These are phyloP conservation scores for Apodemus sylvaticus DNA, from an alignment of 2,113 vertebrate genomes.

Conservation along the genomic window DNA sequence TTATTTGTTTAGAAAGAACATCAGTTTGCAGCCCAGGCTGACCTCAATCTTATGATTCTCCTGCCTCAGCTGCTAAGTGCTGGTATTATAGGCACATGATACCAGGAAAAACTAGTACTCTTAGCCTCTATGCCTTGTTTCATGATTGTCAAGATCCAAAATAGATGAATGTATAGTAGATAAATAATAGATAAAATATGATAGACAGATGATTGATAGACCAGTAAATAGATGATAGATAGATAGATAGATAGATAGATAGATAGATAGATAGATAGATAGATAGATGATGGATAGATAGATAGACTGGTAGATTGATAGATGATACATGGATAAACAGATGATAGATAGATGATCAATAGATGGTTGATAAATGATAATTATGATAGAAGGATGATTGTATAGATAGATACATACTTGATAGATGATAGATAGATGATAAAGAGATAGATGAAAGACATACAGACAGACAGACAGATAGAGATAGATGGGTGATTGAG, in stretches of 20 bases:
- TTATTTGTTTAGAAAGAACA: neutral
- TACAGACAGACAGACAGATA: neutral
- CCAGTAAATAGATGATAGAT: neutral
- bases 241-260: neutral
- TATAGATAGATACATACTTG: too few relatives aligned
- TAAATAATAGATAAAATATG: neutral
- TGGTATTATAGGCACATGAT: neutral
- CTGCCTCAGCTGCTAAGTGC: neutral
- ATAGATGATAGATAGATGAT: neutral
- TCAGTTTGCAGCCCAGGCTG: neutral
- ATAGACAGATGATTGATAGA: neutral
- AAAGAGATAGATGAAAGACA: too few relatives aligned
- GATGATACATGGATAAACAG: neutral
- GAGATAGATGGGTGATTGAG: neutral
- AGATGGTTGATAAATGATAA: neutral
- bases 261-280: neutral
- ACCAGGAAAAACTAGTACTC: neutral
- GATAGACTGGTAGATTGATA: neutral
- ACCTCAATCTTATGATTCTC: neutral
- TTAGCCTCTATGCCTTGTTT: neutral
- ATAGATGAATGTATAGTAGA: neutral
- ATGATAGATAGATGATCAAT: neutral
- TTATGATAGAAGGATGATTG: neutral
- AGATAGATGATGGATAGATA: neutral
- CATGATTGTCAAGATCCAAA: neutral